These are phyloP conservation scores for Buphagus erythrorhynchus DNA, from an alignment of 2,797 vertebrate species.

Conservation along the genomic window DNA sequence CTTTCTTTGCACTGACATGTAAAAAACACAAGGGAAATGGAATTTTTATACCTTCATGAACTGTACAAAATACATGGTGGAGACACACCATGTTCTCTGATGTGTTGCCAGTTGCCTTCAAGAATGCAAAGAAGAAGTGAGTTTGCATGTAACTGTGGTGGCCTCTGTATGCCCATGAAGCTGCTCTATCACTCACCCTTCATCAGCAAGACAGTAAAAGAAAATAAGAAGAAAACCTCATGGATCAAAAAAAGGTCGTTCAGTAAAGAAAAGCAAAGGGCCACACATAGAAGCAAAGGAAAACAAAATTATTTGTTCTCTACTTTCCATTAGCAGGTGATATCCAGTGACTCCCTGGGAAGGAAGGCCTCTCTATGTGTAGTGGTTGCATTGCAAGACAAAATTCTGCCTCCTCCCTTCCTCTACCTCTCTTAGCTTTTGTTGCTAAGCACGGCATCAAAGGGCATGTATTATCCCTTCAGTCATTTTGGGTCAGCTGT, in stretches of 20 bases:
- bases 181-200: background rate
- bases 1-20: background rate
- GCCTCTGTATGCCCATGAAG: background rate
- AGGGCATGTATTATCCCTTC: background rate
- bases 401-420: background rate
- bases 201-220: background rate
- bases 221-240: background rate
- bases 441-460: background rate
- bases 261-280: background rate
- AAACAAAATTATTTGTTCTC: background rate
- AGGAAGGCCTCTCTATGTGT: accelerated
- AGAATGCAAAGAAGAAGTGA: background rate
- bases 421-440: background rate
- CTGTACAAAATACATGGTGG: background rate
- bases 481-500: background rate
- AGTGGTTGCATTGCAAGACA: background rate
- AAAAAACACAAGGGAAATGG: background rate
- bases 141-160: background rate
- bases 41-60: background rate
- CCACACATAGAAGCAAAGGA: accelerated
- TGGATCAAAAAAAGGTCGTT: background rate
- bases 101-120: background rate
- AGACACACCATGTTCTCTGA: background rate
- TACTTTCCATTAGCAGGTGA: background rate
- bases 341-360: background rate